These are phyloP conservation scores for Drosophila formosana DNA, from an alignment of 2,888 invertebrate species.

Conservation along the genomic window DNA sequence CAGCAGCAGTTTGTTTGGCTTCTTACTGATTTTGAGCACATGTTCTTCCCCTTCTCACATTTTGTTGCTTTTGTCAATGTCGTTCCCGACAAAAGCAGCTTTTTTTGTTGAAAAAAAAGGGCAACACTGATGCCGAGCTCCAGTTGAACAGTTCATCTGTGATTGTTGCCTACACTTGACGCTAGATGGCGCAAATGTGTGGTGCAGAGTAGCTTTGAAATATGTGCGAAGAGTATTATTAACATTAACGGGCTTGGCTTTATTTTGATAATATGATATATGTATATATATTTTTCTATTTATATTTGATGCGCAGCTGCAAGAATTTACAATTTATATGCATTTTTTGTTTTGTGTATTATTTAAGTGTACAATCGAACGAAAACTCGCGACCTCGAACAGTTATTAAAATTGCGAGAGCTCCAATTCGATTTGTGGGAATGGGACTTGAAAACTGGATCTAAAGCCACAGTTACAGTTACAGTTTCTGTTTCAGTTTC, in stretches of 20 bases:
- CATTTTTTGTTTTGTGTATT: slow-evolving; percentile 1
- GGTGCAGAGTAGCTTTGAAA: neutral
- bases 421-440: slow-evolving; percentile 28
- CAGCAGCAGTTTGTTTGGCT: no score
- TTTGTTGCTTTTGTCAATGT: no score
- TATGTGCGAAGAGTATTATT: slow-evolving; percentile 26
- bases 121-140: no score
- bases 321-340: slow-evolving; percentile 41
- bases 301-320: slow-evolving; percentile 45
- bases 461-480: neutral
- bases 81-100: no score
- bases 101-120: no score
- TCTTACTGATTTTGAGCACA: no score
- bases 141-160: no score
- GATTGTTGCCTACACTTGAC: neutral
- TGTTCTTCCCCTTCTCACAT: no score
- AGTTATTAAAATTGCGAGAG: neutral
- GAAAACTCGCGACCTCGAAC: neutral
- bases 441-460: slow-evolving; percentile 37
- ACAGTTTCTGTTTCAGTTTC: neutral
- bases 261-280: slow-evolving; percentile 54
- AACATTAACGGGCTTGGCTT: slow-evolving; percentile 14
- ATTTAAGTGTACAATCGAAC: slow-evolving; percentile 16
- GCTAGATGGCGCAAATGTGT: neutral
- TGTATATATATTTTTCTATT: slow-evolving; percentile 29